Evolutionary conservation across 2,888 invertebrate species (phyloP).

Genomic region (Trimorus sp.): DNA sequence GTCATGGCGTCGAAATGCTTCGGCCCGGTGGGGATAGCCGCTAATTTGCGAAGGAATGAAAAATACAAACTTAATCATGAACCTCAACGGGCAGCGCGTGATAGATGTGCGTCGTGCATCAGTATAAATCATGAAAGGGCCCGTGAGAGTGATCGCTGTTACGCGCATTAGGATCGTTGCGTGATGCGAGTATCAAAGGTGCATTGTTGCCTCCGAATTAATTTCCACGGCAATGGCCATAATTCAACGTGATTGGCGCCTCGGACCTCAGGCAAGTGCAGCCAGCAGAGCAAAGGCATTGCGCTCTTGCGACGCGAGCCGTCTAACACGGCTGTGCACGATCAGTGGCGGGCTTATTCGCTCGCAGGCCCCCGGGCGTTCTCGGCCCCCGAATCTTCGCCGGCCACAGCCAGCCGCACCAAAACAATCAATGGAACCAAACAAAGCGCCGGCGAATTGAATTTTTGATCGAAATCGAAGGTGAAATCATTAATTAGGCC

Average conservation of each 20-base stretch:
- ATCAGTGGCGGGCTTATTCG: conserved; percentile 49
- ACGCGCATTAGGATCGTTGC: conserved; percentile 59
- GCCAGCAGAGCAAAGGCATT: conserved; percentile 57
- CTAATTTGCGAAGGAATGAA: conserved; percentile 44
- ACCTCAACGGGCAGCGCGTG: conserved; percentile 37
- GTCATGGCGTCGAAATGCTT: background rate
- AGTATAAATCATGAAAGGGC: conserved; percentile 58
- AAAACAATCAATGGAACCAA: conserved; percentile 25
- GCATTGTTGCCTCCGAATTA: conserved; percentile 71
- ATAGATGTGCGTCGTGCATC: conserved; percentile 56
- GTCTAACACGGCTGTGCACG: conserved; percentile 39
- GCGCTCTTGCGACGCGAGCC: conserved; percentile 48
- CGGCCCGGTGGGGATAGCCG: conserved; percentile 8
- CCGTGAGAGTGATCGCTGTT: conserved; percentile 61
- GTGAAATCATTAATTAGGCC: conserved; percentile 17
- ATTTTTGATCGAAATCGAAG: conserved; percentile 1
- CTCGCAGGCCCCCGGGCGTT: conserved; percentile 32
- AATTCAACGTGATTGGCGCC: conserved; percentile 72
- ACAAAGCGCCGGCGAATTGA: background rate
- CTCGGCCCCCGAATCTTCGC: conserved; percentile 19
- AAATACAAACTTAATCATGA: conserved; percentile 55
- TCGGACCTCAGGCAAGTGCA: conserved; percentile 67
- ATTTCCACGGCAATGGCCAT: conserved; percentile 71
- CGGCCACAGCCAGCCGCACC: background rate
- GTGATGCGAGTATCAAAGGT: conserved; percentile 65